Percentiles rank a stretch among this genome's conserved stretches.
These are phyloP conservation scores for Aleiodes leptofemur DNA, from an alignment of 2,888 invertebrate genomes.

Conservation along the genomic window DNA sequence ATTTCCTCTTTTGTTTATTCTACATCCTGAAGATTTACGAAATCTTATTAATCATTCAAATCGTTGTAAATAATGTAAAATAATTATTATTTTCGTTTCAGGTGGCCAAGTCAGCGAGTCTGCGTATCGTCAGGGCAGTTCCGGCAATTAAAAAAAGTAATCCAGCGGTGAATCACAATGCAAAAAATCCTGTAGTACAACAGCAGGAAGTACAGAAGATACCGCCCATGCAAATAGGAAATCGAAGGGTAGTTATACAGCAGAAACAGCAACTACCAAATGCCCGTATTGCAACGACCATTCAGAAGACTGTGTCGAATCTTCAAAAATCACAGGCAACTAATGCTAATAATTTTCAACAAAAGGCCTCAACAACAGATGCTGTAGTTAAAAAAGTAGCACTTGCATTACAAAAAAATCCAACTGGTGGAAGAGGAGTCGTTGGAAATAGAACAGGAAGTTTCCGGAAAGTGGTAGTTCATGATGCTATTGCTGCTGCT, in stretches of 20 bases:
- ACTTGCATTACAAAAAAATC: slow-evolving; percentile 48
- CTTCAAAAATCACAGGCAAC: slow-evolving; percentile 56
- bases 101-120: slow-evolving; percentile 55
- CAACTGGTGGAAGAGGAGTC: slow-evolving; percentile 57
- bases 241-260: slow-evolving; percentile 68
- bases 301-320: slow-evolving; percentile 62
- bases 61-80: not conserved
- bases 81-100: slow-evolving; percentile 49
- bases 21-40: not conserved
- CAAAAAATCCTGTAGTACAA: slow-evolving; percentile 47
- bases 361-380: slow-evolving; percentile 27
- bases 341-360: slow-evolving; percentile 43
- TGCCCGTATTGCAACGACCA: slow-evolving; percentile 57
- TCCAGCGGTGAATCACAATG: slow-evolving; percentile 36
- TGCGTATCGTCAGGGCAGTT: slow-evolving; percentile 59
- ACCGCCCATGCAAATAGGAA: slow-evolving; percentile 48
- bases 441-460: slow-evolving; percentile 57
- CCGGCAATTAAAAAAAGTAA: slow-evolving; percentile 60
- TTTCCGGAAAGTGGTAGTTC: slow-evolving; percentile 56
- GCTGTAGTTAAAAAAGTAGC: slow-evolving; percentile 45
- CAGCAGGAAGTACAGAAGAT: slow-evolving; percentile 47
- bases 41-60: not conserved
- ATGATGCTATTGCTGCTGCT: slow-evolving; percentile 37
- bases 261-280: slow-evolving; percentile 62
- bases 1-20: slow-evolving; percentile 29